phyloP scores from a whole-genome alignment of 1,140 invertebrate species.

The Psilanteris sp. region DNA sequence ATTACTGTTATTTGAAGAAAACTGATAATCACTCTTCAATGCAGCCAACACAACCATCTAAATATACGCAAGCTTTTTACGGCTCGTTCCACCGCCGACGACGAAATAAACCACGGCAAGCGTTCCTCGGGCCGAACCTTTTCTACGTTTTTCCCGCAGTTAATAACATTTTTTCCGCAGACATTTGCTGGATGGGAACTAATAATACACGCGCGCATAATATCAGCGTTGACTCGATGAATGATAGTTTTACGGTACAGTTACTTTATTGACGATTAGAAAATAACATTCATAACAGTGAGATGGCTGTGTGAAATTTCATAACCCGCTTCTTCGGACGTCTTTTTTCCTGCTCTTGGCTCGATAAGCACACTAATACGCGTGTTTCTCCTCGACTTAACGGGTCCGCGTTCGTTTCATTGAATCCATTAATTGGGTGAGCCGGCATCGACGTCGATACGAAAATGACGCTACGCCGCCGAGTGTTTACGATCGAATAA shows the following conservation, averaged over 20 bases:
- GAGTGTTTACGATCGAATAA: conserved; percentile 14
- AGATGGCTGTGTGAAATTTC: conserved; percentile 50
- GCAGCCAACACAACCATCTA: too few relatives aligned
- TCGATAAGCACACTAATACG: conserved; percentile 43
- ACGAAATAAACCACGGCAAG: not conserved
- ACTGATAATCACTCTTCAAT: too few relatives aligned
- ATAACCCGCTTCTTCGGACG: conserved; percentile 27
- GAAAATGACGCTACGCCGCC: conserved; percentile 9
- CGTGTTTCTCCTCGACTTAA: conserved; percentile 28
- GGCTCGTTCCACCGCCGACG: not conserved
- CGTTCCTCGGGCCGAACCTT: not conserved
- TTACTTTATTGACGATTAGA: conserved; percentile 59
- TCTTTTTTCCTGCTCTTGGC: conserved; percentile 22
- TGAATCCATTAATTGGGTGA: conserved; percentile 24
- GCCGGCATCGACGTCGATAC: conserved; percentile 4
- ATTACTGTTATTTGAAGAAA: too few relatives aligned
- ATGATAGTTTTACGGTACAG: conserved; percentile 56
- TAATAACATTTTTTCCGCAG: conserved; percentile 25
- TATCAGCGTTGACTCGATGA: conserved; percentile 33
- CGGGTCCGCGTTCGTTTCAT: conserved; percentile 18
- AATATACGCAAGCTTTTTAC: too few relatives aligned
- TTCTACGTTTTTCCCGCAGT: not conserved
- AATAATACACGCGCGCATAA: conserved; percentile 40
- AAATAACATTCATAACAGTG: conserved; percentile 59
- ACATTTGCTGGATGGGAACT: conserved; percentile 30